phyloP scores from a whole-genome alignment of 2,888 invertebrate genomes.

The Iselma pallidipennis region DNA sequence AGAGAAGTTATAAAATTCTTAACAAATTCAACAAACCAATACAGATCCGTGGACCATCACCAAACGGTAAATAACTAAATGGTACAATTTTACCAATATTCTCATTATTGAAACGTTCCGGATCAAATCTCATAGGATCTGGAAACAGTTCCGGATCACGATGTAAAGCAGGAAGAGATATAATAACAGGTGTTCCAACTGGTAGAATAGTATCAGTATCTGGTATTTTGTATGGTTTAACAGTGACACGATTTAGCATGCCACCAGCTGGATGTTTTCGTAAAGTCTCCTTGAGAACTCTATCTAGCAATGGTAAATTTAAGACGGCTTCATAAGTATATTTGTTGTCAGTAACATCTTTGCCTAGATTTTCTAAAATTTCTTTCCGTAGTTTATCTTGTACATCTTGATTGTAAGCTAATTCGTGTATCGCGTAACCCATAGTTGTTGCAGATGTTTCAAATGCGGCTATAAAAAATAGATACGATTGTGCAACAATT shows the following conservation, averaged over 20 bases:
- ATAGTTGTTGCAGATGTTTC: no score
- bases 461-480: no score
- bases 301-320: constrained; percentile 9
- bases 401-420: no score
- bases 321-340: constrained; percentile 12
- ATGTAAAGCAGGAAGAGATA: constrained; percentile 37
- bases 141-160: constrained; percentile 28
- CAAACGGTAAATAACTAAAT: no score
- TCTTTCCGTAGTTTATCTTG: constrained; percentile 9
- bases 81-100: no score
- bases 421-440: no score
- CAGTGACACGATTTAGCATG: no score
- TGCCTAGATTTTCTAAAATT: constrained; percentile 10
- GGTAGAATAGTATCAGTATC: constrained; percentile 39
- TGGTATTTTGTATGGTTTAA: constrained; percentile 2
- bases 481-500: no score
- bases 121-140: constrained; percentile 25
- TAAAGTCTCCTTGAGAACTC: constrained; percentile 10
- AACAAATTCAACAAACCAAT: constrained; percentile 8
- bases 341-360: constrained; percentile 1
- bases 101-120: no score
- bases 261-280: constrained; percentile 32
- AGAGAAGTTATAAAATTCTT: background rate
- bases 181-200: constrained; percentile 42
- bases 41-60: no score